Percentiles rank a stretch among this genome's conserved stretches.
Evolutionary conservation across 2,797 vertebrate genomes (phyloP).

Genomic region (Rhynchonycteris naso): DNA sequence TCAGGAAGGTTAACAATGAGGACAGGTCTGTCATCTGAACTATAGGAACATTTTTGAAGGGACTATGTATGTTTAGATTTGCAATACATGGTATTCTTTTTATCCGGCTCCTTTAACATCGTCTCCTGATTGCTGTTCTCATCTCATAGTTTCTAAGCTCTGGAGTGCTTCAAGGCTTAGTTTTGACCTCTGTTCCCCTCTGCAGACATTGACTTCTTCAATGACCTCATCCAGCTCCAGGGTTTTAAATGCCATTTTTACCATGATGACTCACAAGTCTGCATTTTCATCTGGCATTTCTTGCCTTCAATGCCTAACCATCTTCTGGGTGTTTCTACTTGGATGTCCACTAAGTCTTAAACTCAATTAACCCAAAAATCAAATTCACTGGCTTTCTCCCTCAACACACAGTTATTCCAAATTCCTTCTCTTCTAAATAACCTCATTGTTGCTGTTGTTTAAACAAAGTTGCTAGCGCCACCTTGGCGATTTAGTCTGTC

Average conservation of each 20-base stretch:
- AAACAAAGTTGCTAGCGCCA: neutral
- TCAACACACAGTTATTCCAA: neutral
- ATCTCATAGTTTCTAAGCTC: neutral
- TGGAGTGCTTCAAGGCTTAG: neutral
- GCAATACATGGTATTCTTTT: neutral
- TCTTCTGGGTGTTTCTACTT: neutral
- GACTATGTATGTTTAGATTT: accelerated
- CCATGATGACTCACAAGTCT: neutral
- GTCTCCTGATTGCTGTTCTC: neutral
- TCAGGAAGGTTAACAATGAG: neutral
- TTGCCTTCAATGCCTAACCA: neutral
- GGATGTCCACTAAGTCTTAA: neutral
- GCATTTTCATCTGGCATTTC: neutral
- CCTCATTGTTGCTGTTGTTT: neutral
- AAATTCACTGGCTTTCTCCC: neutral
- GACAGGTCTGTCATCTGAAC: neutral
- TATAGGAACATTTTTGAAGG: neutral
- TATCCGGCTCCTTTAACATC: neutral
- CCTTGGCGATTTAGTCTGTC: neutral
- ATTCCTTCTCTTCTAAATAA: neutral
- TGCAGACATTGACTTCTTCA: neutral
- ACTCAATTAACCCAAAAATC: neutral
- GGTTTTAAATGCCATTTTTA: neutral
- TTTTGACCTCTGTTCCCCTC: neutral
- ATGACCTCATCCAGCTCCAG: neutral